Conservation (phyloP, 30 jellyfish, hydroid and myxozoan genomes). For the Aurelia coerulea region DNA sequence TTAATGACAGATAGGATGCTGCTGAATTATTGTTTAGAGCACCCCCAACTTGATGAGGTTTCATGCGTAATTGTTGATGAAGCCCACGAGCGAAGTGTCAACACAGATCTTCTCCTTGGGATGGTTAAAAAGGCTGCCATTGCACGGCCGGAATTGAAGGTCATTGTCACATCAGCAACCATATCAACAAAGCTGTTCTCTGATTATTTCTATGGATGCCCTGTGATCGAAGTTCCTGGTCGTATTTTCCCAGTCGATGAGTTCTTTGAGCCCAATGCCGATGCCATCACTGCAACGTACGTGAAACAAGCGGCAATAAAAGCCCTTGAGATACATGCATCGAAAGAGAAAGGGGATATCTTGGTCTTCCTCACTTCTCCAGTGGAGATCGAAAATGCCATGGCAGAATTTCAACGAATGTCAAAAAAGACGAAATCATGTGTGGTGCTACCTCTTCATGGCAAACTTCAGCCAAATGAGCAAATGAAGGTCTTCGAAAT, state of each 20-base stretch:
- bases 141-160: slow-evolving; percentile 24
- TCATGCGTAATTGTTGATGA: slow-evolving; percentile 74
- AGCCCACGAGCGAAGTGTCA: slow-evolving; percentile 82
- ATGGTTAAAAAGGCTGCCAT: slow-evolving; percentile 53
- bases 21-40: slow-evolving; percentile 64
- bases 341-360: slow-evolving; percentile 53
- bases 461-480: slow-evolving; percentile 68
- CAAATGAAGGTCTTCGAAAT: slow-evolving; percentile 71
- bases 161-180: slow-evolving; percentile 83
- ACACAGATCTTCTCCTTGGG: slow-evolving; percentile 70
- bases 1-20: slow-evolving; percentile 75
- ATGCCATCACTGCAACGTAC: slow-evolving; percentile 6
- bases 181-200: slow-evolving; percentile 73
- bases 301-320: slow-evolving; percentile 44
- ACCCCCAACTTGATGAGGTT: slow-evolving; percentile 52
- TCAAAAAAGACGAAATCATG: not conserved
- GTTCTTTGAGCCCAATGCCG: slow-evolving; percentile 20
- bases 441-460: slow-evolving; percentile 63
- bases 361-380: slow-evolving; percentile 79
- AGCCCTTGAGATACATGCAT: slow-evolving; percentile 52
- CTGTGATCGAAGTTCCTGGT: slow-evolving; percentile 69
- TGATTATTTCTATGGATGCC: slow-evolving; percentile 60
- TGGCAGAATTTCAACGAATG: slow-evolving; percentile 14
- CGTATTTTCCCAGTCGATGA: slow-evolving; percentile 74
- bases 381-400: slow-evolving; percentile 68